These are phyloP conservation scores for Panonychus citri DNA, from an alignment of 1,140 invertebrate species.

Conservation along the genomic window DNA sequence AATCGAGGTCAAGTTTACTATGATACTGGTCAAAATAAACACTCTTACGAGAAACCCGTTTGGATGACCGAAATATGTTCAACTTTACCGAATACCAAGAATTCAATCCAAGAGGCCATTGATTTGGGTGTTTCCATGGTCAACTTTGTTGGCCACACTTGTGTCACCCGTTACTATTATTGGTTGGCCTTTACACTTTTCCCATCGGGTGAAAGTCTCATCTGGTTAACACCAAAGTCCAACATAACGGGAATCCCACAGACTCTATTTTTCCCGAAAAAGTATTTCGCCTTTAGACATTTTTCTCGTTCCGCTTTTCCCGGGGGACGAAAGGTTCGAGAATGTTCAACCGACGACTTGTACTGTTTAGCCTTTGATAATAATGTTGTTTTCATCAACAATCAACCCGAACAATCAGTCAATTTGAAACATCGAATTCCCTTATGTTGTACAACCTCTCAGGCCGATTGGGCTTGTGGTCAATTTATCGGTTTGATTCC, in stretches of 20 bases:
- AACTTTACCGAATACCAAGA: not conserved
- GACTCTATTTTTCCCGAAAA: not conserved
- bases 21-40: not conserved
- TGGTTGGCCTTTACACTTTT: not conserved
- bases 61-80: not conserved
- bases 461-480: not conserved
- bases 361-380: not conserved
- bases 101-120: not conserved
- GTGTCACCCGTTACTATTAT: not conserved
- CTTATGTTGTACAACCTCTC: not conserved
- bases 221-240: not conserved
- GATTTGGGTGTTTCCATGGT: not conserved
- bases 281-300: not conserved
- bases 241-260: not conserved
- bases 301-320: not conserved
- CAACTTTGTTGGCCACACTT: not conserved
- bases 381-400: not conserved
- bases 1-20: not conserved
- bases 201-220: not conserved
- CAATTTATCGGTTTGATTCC: not conserved
- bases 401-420: not conserved
- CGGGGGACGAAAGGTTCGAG: not conserved
- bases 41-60: not conserved
- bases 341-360: not conserved
- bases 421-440: not conserved